phyloP scores from a whole-genome alignment of 2,113 vertebrate genomes.

The Motacilla tschutschensis region DNA sequence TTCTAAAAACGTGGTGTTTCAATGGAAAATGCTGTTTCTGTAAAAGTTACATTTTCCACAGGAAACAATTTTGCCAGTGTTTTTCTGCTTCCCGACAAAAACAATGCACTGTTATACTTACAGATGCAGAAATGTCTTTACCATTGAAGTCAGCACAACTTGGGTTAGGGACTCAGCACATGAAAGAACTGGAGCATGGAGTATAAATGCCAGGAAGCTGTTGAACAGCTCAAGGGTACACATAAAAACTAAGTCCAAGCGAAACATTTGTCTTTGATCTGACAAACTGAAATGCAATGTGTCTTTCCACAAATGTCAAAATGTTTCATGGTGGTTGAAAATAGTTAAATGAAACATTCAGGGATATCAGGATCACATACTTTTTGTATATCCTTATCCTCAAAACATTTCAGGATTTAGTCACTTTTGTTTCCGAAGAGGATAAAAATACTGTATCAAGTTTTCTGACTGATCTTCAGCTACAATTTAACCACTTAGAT shows the following conservation, averaged over 20 bases:
- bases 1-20: conserved; percentile 4
- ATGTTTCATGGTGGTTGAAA: conserved; percentile 18
- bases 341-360: conserved; percentile 5
- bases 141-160: conserved; percentile 2
- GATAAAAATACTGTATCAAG: background rate
- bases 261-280: conserved; percentile 46
- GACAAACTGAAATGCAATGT: conserved; percentile 4
- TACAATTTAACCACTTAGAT: background rate
- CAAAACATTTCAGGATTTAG: background rate
- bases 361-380: background rate
- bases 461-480: background rate
- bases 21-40: conserved; percentile 20
- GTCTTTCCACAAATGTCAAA: conserved; percentile 21
- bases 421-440: background rate
- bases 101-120: background rate
- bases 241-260: conserved; percentile 14
- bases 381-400: background rate
- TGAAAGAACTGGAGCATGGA: background rate
- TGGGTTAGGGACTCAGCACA: background rate
- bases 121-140: conserved; percentile 17
- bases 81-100: conserved; percentile 26
- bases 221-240: conserved; percentile 17
- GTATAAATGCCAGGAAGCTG: conserved; percentile 15
- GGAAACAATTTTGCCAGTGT: conserved; percentile 14
- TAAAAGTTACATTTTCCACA: conserved; percentile 1